These are phyloP conservation scores for Arremon brunneinucha DNA, from an alignment of 2,797 vertebrate genomes.

Conservation along the genomic window DNA sequence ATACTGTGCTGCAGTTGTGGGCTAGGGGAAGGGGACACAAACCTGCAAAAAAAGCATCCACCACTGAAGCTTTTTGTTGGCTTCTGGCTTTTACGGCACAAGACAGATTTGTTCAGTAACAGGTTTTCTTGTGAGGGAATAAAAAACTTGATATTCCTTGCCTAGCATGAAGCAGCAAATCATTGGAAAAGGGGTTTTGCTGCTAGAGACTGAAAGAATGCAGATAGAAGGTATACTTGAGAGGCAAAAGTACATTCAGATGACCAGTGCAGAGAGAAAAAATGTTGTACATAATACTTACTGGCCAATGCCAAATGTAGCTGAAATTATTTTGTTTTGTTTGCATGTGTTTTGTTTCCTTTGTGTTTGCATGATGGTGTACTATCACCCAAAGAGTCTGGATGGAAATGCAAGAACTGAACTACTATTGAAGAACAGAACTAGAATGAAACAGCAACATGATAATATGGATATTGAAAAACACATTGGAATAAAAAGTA, in stretches of 20 bases:
- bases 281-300: background rate
- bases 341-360: background rate
- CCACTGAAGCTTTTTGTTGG: background rate
- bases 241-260: background rate
- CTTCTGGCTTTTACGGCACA: background rate
- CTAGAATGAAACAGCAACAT: background rate
- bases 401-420: background rate
- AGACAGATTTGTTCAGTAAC: background rate
- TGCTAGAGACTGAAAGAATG: background rate
- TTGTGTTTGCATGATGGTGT: background rate
- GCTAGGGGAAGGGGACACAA: background rate
- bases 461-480: background rate
- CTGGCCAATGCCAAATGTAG: background rate
- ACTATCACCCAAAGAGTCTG: background rate
- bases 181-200: background rate
- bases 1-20: fast-evolving
- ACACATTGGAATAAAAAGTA: background rate
- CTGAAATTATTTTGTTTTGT: background rate
- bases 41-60: background rate
- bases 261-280: background rate
- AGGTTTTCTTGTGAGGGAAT: background rate
- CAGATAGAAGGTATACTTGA: background rate
- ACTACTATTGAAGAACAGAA: background rate
- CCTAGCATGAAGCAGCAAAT: background rate
- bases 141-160: background rate